phyloP scores from a whole-genome alignment of 2,113 vertebrate genomes.

The Axis porcinus region DNA sequence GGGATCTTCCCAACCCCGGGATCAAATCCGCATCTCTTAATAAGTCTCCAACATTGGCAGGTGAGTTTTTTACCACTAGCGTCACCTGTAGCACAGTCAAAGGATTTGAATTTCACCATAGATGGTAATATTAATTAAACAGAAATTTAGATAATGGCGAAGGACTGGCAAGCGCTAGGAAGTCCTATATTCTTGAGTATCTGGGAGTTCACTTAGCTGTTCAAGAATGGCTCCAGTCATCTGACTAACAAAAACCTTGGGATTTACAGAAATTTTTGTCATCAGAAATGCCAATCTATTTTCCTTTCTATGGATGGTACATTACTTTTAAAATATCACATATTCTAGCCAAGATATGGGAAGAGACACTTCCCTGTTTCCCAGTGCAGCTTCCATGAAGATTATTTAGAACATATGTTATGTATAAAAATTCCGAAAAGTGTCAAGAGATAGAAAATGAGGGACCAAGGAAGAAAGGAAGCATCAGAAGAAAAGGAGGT shows the following conservation, averaged over 20 bases:
- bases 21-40: rapidly evolving
- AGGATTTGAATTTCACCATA: not conserved
- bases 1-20: not conserved
- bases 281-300: not conserved
- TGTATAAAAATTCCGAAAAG: not conserved
- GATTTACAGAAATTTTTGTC: not conserved
- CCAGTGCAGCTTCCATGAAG: not conserved
- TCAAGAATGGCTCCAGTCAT: no score
- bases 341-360: not conserved
- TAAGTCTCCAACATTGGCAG: not conserved
- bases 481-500: not conserved
- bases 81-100: not conserved
- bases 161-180: not conserved
- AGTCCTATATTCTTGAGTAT: not conserved
- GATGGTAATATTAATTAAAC: not conserved
- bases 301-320: not conserved
- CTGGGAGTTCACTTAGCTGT: no score
- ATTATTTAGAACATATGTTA: not conserved
- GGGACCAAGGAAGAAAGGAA: not conserved
- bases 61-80: not conserved
- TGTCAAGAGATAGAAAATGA: not conserved
- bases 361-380: not conserved
- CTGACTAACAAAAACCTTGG: not conserved
- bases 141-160: not conserved
- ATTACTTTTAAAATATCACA: not conserved